A percentile compares a stretch with the other conserved stretches of the same genome.
These are phyloP conservation scores for Trachurus trachurus DNA, from an alignment of 2,797 vertebrate species.

Conservation along the genomic window DNA sequence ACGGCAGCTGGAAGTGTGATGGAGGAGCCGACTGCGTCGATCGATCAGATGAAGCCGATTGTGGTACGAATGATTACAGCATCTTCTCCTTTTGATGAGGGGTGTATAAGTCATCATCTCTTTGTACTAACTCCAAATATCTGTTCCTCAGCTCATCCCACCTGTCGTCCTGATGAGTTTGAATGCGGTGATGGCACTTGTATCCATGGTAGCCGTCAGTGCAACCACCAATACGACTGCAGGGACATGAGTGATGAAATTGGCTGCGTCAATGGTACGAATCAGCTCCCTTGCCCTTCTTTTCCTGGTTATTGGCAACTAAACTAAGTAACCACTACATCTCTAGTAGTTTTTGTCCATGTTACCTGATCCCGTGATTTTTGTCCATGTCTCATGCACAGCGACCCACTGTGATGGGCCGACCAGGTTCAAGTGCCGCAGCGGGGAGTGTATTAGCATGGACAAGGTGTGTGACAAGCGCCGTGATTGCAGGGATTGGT, in stretches of 20 bases:
- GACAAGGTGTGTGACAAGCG: constrained; percentile 88
- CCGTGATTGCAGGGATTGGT: constrained; percentile 92
- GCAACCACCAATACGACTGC: constrained; percentile 89
- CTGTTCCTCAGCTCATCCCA: constrained; percentile 75
- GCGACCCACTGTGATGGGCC: constrained; percentile 87
- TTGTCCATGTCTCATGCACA: constrained; percentile 50
- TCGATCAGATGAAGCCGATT: constrained; percentile 88
- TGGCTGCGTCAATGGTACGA: constrained; percentile 88
- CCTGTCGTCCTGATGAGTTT: constrained; percentile 91
- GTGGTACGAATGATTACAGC: constrained; percentile 79
- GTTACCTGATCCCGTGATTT: not conserved
- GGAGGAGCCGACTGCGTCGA: constrained; percentile 88
- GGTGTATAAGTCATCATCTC: not conserved
- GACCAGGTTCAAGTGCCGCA: constrained; percentile 87
- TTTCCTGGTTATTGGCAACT: not conserved
- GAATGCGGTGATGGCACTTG: constrained; percentile 89
- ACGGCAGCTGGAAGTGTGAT: constrained; percentile 90
- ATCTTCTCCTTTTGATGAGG: no score
- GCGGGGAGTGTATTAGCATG: constrained; percentile 90
- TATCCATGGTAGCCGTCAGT: constrained; percentile 91
- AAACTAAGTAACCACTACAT: not conserved
- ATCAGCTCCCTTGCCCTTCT: no score
- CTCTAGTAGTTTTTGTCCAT: not conserved
- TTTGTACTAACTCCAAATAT: not conserved
- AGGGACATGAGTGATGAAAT: constrained; percentile 90